Evolutionary conservation across 1,140 invertebrate species (phyloP), one percentile per base, ranked within the genome.

Genomic region (Danaus melanippus): DNA sequence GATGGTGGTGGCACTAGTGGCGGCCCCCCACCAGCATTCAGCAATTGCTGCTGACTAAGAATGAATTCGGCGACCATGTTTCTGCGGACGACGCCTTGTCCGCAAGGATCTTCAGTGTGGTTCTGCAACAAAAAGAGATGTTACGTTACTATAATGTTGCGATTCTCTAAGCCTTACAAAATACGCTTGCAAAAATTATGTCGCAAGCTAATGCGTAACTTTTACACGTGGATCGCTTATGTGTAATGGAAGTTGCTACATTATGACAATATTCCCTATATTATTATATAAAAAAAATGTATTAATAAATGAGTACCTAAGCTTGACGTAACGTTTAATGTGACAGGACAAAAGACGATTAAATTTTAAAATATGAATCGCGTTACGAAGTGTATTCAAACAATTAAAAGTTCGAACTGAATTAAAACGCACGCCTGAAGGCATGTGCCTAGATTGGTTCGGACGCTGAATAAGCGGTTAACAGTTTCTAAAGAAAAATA

Each of bases 61-160:
- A 94, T 92, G 79, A 93, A 93, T 88, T 94, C 93, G 86, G 93
- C 93, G 87, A 94, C 93, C 93, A 94, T 94, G 90, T 92, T 94
- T 90, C 90, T 91, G 89, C 91, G 91, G 83, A 86, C 84, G 69
- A 76, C 69, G 66, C 73, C 72, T 50, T 76, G 84, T 76, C 87
- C 85, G 79, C 84, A 79, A 76, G 80, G 71, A 72, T 84, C 75
- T 70, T 83, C 72, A 69, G 64, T 73, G 71, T 84, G 77, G 74
- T 74, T 83, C 87, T 88, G 84, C 59, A 84, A 87, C 79, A 83
- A 87, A 64, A 32, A 64, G 58, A 78, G 75, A 79, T 11, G 50
- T 69, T 60, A 74, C 69, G 66, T 83, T 71, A 82, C 58, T 68
- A 66, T 57, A 74, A 58, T 55, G 49, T 71, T 74, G 71, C 74